Conservation (phyloP, 2,888 invertebrate genomes). For the Brachynemurus nebulosus region DNA sequence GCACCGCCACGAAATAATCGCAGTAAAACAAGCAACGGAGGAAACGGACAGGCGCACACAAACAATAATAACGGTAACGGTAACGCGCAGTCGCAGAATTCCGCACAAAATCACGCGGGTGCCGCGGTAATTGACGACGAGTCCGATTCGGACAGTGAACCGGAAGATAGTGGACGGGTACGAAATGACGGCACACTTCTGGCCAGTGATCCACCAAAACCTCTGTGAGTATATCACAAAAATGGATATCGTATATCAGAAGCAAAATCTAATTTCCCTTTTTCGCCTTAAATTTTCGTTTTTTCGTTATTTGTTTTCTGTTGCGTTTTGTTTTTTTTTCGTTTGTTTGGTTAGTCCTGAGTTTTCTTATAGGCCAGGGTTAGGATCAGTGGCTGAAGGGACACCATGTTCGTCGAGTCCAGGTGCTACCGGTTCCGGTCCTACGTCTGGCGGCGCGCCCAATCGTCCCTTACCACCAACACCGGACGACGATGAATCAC, state of each 20-base stretch:
- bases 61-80: constrained; percentile 21
- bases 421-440: constrained; percentile 27
- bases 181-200: constrained; percentile 88
- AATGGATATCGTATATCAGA: constrained; percentile 1
- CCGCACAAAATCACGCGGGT: constrained; percentile 41
- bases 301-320: constrained; percentile 9
- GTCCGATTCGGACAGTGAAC: constrained; percentile 70
- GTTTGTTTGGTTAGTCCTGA: constrained; percentile 49
- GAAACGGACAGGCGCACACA: constrained; percentile 16
- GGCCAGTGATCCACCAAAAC: constrained; percentile 93
- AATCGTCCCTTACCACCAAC: constrained; percentile 90
- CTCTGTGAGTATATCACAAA: constrained; percentile 59
- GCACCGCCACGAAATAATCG: constrained; percentile 53
- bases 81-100: constrained; percentile 16
- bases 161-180: constrained; percentile 64
- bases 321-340: constrained; percentile 16
- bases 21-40: constrained; percentile 28
- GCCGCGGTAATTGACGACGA: constrained; percentile 40
- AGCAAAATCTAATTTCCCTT: constrained; percentile 8
- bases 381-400: constrained; percentile 47
- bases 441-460: constrained; percentile 57
- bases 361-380: constrained; percentile 66
- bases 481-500: constrained; percentile 72
- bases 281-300: constrained; percentile 13
- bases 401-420: constrained; percentile 33